phyloP scores from a whole-genome alignment of 2,113 vertebrate species.

The Megalops atlanticus region DNA sequence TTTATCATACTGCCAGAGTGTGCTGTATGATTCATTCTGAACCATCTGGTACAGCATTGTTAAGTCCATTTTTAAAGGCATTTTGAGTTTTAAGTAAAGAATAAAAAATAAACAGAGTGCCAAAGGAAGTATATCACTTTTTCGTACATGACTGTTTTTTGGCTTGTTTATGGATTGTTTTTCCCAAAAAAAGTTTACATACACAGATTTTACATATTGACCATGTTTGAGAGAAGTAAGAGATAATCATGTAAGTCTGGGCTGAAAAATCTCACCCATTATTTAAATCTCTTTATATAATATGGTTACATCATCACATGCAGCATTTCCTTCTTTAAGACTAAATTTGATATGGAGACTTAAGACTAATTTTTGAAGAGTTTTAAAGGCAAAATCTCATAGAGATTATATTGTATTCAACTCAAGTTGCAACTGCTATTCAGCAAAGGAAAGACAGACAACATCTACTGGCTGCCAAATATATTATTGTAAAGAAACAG shows the following conservation, averaged over 20 bases:
- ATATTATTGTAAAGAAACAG: too few relatives aligned
- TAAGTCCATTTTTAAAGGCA: not conserved
- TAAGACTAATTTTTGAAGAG: too few relatives aligned
- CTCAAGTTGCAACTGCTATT: too few relatives aligned
- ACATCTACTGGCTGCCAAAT: too few relatives aligned
- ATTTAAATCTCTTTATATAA: not conserved
- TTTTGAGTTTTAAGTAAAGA: slow-evolving; percentile 3
- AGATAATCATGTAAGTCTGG: not conserved
- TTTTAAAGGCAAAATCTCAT: too few relatives aligned
- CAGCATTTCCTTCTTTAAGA: too few relatives aligned
- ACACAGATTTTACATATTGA: not conserved
- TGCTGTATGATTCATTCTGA: not conserved
- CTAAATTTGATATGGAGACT: too few relatives aligned
- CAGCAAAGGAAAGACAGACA: too few relatives aligned
- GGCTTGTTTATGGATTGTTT: not conserved
- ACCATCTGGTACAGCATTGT: not conserved
- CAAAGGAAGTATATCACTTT: not conserved
- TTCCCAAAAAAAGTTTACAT: not conserved
- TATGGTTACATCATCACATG: too few relatives aligned
- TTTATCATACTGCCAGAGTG: not conserved
- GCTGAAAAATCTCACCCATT: not conserved
- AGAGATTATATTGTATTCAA: too few relatives aligned
- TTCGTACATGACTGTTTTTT: not conserved
- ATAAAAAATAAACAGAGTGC: not conserved
- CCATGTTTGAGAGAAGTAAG: not conserved